Evolutionary conservation across 1,140 invertebrate species (phyloP), one percentile per base, ranked within the genome.

Genomic region (Cydia splendana): DNA sequence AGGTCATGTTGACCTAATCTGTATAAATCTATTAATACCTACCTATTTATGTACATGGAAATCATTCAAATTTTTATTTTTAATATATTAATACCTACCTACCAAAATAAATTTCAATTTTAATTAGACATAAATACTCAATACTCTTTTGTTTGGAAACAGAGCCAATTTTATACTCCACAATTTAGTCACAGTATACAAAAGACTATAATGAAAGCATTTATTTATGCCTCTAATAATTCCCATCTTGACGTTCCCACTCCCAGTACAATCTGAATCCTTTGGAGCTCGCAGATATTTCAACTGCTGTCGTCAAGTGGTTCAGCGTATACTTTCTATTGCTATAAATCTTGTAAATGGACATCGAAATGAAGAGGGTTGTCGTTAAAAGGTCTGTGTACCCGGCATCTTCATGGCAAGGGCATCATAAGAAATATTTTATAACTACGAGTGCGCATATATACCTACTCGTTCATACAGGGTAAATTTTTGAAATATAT

Each of bases 331-430:
- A 84, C 82, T 80, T 81, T 78, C 73, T 71, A 30, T 65, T 74
- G 48, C 79, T 76, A 87, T 88, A 89, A 89, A 87, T 88, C 82
- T 83, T 48, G 38, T 80, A 83, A 85, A 86, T 81, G 84, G 84
- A 79, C 82, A 84, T 83, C 83, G 80, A 84, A 84, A 85, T 88
- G 82, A 81, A 85, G 80, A 79, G 76, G 81, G 81, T 81, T 77
- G 71, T 69, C 42, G 79, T 71, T 71, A 71, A 71, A 71, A 71
- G 67, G 67, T 71, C 67, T 71, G 38, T 71, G 67, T 71, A 28
- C 74, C 18, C 71, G 71, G 71, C 48, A 45, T 53, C 51, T 57
- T 75, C 45, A 57, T 51, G n/a, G 20, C 57, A 24, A 24, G 30
- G 74, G 10, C 12, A 51, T 51, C 48, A 74, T 74, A 74, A 53